These are phyloP conservation scores for Dryomyza anilis DNA, from an alignment of 2,888 invertebrate species.

Conservation along the genomic window DNA sequence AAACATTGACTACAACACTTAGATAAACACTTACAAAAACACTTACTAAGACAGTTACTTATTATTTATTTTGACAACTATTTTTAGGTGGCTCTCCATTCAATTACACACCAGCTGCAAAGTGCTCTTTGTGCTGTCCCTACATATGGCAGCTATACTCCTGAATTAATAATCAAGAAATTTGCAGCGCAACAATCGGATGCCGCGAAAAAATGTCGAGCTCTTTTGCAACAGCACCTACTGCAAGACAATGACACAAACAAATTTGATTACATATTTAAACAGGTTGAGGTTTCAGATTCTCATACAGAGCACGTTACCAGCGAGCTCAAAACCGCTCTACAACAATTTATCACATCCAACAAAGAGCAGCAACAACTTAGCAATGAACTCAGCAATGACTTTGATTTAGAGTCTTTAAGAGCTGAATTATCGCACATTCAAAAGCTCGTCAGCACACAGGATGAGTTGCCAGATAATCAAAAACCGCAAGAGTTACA, in stretches of 20 bases:
- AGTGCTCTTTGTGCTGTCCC: slow-evolving; percentile 47
- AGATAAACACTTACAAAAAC: too few relatives aligned
- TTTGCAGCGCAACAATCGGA: slow-evolving; percentile 46
- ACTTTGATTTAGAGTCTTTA: slow-evolving; percentile 23
- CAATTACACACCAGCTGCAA: slow-evolving; percentile 42
- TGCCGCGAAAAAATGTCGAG: slow-evolving; percentile 40
- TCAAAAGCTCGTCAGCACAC: slow-evolving; percentile 12
- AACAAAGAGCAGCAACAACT: background rate
- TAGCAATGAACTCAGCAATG: background rate
- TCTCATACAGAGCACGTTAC: slow-evolving; percentile 32
- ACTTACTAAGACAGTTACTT: too few relatives aligned
- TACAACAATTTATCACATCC: slow-evolving; percentile 24
- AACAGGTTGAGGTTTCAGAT: slow-evolving; percentile 28
- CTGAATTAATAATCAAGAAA: slow-evolving; percentile 43
- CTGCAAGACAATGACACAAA: background rate
- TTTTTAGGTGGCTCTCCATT: slow-evolving; percentile 41
- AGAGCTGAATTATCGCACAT: slow-evolving; percentile 28
- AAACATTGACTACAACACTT: too few relatives aligned
- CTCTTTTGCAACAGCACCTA: slow-evolving; percentile 29
- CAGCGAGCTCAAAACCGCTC: slow-evolving; percentile 24
- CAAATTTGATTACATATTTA: slow-evolving; percentile 28
- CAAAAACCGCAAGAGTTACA: slow-evolving; percentile 34
- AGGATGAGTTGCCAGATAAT: slow-evolving; percentile 16
- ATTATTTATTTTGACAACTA: too few relatives aligned
- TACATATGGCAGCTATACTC: slow-evolving; percentile 46